These are phyloP conservation scores for Neoniphon sammara DNA, from an alignment of 2,797 vertebrate species.

Conservation along the genomic window DNA sequence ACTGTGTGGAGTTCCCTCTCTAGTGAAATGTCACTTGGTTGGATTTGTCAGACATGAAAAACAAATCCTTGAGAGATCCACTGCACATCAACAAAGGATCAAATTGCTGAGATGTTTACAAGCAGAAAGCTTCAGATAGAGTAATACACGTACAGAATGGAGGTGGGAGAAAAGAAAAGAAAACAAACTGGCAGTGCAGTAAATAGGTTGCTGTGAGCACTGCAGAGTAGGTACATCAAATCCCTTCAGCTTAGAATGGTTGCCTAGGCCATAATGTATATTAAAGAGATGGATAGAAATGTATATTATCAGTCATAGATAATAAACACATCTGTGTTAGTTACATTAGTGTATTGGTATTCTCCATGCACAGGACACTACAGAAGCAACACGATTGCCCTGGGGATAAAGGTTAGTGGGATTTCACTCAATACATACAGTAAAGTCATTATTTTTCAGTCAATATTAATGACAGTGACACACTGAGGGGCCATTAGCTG, in stretches of 20 bases:
- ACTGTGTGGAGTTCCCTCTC: background rate
- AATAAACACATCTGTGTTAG: slow-evolving; percentile 46
- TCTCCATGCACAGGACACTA: slow-evolving; percentile 1
- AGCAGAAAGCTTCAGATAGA: too few species aligned
- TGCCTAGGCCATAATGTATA: slow-evolving; percentile 22
- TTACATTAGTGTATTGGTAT: slow-evolving; percentile 48
- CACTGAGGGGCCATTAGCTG: slow-evolving; percentile 46
- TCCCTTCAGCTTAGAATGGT: slow-evolving; percentile 17
- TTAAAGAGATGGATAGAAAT: slow-evolving; percentile 15
- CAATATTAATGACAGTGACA: slow-evolving; percentile 61
- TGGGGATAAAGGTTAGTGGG: slow-evolving; percentile 68
- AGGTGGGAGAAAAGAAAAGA: background rate
- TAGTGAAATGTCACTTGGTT: background rate
- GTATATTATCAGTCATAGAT: slow-evolving; percentile 24
- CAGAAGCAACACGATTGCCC: slow-evolving; percentile 52
- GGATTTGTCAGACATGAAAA: background rate
- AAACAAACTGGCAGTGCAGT: background rate
- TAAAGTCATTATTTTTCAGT: slow-evolving; percentile 70
- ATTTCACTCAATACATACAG: slow-evolving; percentile 70
- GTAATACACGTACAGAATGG: background rate
- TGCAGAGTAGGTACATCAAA: background rate
- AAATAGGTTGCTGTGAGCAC: background rate
- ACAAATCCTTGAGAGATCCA: background rate
- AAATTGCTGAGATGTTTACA: background rate
- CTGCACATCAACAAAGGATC: slow-evolving; percentile 2